Conservation (phyloP, 2,113 vertebrate species). For the Pollachius pollachius region DNA sequence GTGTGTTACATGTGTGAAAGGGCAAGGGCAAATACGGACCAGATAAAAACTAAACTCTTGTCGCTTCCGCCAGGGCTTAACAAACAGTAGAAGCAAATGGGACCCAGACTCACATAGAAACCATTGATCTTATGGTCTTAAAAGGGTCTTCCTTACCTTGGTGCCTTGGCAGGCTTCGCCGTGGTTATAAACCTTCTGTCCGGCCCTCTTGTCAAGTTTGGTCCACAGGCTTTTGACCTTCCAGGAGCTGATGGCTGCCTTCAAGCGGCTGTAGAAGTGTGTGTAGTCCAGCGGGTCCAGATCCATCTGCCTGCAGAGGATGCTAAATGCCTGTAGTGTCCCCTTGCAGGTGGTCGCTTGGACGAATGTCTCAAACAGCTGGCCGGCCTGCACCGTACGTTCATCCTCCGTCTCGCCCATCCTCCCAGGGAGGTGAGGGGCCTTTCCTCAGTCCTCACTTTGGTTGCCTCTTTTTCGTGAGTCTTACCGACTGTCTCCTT, state of each 20-base stretch:
- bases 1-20: too few relatives aligned
- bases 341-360: slow-evolving; percentile 93
- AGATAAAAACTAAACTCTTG: too few relatives aligned
- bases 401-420: slow-evolving; percentile 91
- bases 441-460: neutral
- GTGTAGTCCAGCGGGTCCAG: slow-evolving; percentile 85
- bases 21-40: too few relatives aligned
- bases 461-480: neutral
- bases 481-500: slow-evolving; percentile 7
- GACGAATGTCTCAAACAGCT: slow-evolving; percentile 94
- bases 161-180: slow-evolving; percentile 83
- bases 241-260: slow-evolving; percentile 87
- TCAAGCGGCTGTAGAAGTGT: slow-evolving; percentile 86
- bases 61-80: too few relatives aligned
- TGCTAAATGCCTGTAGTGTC: slow-evolving; percentile 91
- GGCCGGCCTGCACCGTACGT: slow-evolving; percentile 80
- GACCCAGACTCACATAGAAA: too few relatives aligned
- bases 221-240: slow-evolving; percentile 96
- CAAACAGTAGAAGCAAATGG: too few relatives aligned
- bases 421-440: slow-evolving; percentile 13
- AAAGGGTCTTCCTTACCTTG: slow-evolving; percentile 76
- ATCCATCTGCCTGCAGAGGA: slow-evolving; percentile 87
- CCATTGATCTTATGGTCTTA: too few relatives aligned
- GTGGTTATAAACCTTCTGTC: slow-evolving; percentile 90
- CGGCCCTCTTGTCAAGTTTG: slow-evolving; percentile 91